A percentile compares a stretch with the other conserved stretches of the same genome.
Conservation (phyloP, 2,797 vertebrate species). For the Benthosema pterotum region DNA sequence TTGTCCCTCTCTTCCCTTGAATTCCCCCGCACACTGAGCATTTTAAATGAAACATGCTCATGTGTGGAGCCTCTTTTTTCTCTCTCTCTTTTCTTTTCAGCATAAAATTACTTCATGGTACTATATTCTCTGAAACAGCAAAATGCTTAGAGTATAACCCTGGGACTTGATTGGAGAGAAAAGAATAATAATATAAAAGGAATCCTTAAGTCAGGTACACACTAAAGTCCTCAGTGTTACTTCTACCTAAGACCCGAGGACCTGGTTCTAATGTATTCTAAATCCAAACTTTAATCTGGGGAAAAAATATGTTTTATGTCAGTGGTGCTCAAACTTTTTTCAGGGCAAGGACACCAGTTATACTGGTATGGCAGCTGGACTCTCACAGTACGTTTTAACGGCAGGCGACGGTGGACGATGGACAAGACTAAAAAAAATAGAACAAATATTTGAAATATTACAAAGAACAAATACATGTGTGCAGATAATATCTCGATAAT, state of each 20-base stretch:
- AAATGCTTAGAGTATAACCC: slow-evolving; percentile 47
- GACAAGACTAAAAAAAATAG: too few species aligned
- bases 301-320: too few species aligned
- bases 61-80: slow-evolving; percentile 22
- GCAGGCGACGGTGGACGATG: too few species aligned
- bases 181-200: slow-evolving; percentile 31
- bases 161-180: slow-evolving; percentile 42
- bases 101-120: slow-evolving; percentile 50
- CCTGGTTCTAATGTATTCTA: slow-evolving; percentile 29
- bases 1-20: slow-evolving; percentile 43
- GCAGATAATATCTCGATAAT: too few species aligned
- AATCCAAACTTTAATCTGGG: slow-evolving; percentile 17
- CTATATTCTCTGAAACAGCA: slow-evolving; percentile 22
- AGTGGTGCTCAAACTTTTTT: too few species aligned
- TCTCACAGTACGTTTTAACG: too few species aligned
- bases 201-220: slow-evolving; percentile 43
- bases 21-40: slow-evolving; percentile 47
- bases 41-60: slow-evolving; percentile 56
- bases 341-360: too few species aligned
- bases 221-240: not conserved
- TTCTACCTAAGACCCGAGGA: slow-evolving; percentile 40
- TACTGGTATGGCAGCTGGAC: too few species aligned
- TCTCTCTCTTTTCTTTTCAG: slow-evolving; percentile 48
- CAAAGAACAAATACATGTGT: too few species aligned
- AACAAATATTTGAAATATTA: too few species aligned